Evolutionary conservation across 2,113 vertebrate genomes (phyloP).

Genomic region (Oncorhynchus mykiss): DNA sequence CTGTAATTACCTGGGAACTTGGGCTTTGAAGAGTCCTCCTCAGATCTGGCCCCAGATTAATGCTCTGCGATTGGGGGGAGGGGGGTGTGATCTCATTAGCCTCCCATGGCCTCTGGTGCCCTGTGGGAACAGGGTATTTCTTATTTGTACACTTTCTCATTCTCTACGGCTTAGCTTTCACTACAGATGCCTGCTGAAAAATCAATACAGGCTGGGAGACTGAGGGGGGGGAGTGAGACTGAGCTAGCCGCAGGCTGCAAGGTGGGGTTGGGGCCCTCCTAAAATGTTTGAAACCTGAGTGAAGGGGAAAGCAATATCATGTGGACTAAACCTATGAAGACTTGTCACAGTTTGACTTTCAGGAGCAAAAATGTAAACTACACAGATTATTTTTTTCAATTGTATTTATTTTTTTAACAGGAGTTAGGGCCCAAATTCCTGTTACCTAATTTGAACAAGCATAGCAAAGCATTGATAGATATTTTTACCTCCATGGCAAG

Average conservation of each 20-base stretch:
- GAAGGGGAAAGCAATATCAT: slow-evolving; percentile 17
- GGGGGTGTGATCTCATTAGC: background rate
- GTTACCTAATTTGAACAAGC: too few species aligned
- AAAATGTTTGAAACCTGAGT: slow-evolving; percentile 41
- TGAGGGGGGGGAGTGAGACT: slow-evolving; percentile 18
- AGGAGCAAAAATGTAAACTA: background rate
- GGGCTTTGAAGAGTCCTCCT: slow-evolving; percentile 32
- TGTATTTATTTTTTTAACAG: too few species aligned
- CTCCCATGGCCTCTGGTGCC: slow-evolving; percentile 24
- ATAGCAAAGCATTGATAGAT: too few species aligned
- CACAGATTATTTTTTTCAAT: too few species aligned
- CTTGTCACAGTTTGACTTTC: background rate
- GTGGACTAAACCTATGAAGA: background rate
- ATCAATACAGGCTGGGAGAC: slow-evolving; percentile 41
- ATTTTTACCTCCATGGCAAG: too few species aligned
- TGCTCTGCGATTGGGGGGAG: background rate
- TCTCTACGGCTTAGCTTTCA: slow-evolving; percentile 45
- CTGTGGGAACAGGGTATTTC: slow-evolving; percentile 10
- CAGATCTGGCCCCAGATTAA: slow-evolving; percentile 10
- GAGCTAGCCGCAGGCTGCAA: slow-evolving; percentile 30
- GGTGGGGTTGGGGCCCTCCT: background rate
- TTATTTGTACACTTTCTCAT: slow-evolving; percentile 40
- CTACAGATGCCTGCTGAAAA: slow-evolving; percentile 38
- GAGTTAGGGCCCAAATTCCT: too few species aligned
- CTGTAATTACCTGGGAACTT: slow-evolving; percentile 64